Percentiles rank a stretch among this genome's conserved stretches.
These are phyloP conservation scores for Sanderia malayensis DNA, from an alignment of 30 jellyfish, hydroid and myxozoan species.

Conservation along the genomic window DNA sequence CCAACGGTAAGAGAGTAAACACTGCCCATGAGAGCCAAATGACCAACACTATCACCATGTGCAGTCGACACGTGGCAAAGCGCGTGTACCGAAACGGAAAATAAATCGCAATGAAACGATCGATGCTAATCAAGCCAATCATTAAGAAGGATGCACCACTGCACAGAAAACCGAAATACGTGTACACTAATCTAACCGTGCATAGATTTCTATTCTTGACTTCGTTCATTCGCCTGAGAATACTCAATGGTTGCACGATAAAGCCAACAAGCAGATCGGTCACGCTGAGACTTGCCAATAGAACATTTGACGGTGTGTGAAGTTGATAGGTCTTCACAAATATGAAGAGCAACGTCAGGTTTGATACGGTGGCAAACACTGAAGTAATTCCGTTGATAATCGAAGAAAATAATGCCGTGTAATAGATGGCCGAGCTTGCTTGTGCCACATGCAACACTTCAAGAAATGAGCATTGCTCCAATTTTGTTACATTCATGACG, in stretches of 20 bases:
- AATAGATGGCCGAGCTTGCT: neutral
- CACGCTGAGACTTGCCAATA: slow-evolving; percentile 52
- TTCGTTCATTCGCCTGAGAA: slow-evolving; percentile 40
- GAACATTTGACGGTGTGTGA: slow-evolving; percentile 37
- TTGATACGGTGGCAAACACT: slow-evolving; percentile 29
- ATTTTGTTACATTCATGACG: slow-evolving; percentile 19
- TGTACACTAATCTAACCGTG: slow-evolving; percentile 19
- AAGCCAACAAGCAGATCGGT: slow-evolving; percentile 49
- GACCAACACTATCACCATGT: neutral
- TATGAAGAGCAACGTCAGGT: slow-evolving; percentile 19
- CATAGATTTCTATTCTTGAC: slow-evolving; percentile 15
- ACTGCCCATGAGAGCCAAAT: slow-evolving; percentile 46
- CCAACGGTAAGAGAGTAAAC: slow-evolving; percentile 42
- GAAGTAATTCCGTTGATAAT: slow-evolving; percentile 37
- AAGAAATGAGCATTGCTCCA: slow-evolving; percentile 38
- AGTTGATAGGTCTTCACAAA: slow-evolving; percentile 15
- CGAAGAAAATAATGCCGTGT: slow-evolving; percentile 33
- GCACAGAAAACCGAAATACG: slow-evolving; percentile 43
- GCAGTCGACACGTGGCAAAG: slow-evolving; percentile 19
- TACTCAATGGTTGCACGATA: slow-evolving; percentile 46
- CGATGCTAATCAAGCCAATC: slow-evolving; percentile 36
- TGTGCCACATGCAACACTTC: slow-evolving; percentile 28
- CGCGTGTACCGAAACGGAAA: slow-evolving; percentile 38
- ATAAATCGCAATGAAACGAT: slow-evolving; percentile 42
- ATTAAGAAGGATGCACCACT: slow-evolving; percentile 57